A percentile compares a stretch with the other conserved stretches of the same genome.
Conservation (phyloP, 2,113 vertebrate genomes). For the Haliaeetus leucogaster region DNA sequence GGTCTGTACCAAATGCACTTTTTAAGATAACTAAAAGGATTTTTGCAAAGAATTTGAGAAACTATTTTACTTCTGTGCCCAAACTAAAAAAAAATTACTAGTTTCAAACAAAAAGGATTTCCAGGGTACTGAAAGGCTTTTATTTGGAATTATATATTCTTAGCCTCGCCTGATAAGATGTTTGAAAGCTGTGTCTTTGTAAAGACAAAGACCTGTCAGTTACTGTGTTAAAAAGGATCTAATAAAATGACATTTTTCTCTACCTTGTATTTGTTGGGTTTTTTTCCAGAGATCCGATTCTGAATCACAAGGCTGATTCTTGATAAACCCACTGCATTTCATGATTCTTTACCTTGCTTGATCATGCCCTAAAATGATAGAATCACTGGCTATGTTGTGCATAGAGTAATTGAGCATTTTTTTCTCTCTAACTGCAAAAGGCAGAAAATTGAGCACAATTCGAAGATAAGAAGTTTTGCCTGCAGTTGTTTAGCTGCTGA, state of each 20-base stretch:
- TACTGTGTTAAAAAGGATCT: constrained; percentile 22
- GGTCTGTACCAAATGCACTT: constrained; percentile 49
- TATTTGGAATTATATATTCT: constrained; percentile 62
- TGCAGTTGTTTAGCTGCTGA: constrained; percentile 11
- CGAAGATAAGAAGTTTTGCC: constrained; percentile 24
- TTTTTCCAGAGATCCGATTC: background rate
- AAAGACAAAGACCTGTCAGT: constrained; percentile 55
- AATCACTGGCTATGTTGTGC: background rate
- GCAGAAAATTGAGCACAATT: constrained; percentile 18
- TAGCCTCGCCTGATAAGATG: background rate
- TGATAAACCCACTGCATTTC: background rate
- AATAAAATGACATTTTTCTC: constrained; percentile 11
- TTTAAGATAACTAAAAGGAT: constrained; percentile 64
- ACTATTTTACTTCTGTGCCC: constrained; percentile 55
- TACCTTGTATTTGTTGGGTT: background rate
- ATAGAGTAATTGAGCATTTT: background rate
- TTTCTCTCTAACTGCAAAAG: background rate
- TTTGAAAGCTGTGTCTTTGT: constrained; percentile 51
- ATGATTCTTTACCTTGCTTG: background rate
- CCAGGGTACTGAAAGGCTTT: constrained; percentile 42
- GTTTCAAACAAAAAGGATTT: constrained; percentile 65
- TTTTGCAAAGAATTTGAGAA: constrained; percentile 65
- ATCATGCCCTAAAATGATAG: background rate
- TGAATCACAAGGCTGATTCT: background rate
- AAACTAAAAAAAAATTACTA: constrained; percentile 60